These are phyloP conservation scores for Manis pentadactyla DNA, from an alignment of 2,797 vertebrate genomes.

Conservation along the genomic window DNA sequence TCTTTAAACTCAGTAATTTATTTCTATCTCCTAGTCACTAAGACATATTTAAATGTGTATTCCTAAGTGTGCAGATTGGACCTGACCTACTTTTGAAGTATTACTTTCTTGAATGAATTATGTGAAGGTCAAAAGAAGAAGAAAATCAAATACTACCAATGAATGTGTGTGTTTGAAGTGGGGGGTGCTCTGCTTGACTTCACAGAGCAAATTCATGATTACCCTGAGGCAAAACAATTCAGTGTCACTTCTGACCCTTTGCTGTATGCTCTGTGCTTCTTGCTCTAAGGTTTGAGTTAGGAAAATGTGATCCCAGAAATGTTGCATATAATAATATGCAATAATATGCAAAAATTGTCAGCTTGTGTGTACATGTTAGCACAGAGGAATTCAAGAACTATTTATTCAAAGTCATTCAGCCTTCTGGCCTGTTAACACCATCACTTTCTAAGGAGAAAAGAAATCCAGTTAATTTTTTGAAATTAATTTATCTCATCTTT, in stretches of 20 bases:
- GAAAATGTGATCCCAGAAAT: conserved; percentile 13
- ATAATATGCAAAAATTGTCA: neutral
- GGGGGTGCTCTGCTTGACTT: neutral
- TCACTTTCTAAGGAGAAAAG: neutral
- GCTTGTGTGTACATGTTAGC: neutral
- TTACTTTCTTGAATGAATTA: conserved; percentile 36
- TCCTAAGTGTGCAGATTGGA: neutral
- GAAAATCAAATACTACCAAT: neutral
- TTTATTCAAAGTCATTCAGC: neutral
- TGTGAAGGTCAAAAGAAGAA: conserved; percentile 32
- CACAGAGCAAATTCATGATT: neutral
- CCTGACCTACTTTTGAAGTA: neutral
- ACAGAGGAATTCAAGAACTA: neutral
- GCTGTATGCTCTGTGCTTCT: neutral
- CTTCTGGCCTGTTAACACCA: neutral
- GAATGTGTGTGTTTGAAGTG: neutral
- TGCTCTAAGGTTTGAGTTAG: neutral
- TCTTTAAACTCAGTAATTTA: neutral
- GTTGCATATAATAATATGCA: neutral
- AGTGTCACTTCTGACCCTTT: neutral
- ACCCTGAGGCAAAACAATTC: neutral
- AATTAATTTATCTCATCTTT: neutral
- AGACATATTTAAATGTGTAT: conserved; percentile 23
- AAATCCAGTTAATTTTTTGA: neutral
- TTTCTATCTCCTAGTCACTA: neutral